These are phyloP conservation scores for Rhamphomyia laevipes DNA, from an alignment of 2,888 invertebrate species.

Conservation along the genomic window DNA sequence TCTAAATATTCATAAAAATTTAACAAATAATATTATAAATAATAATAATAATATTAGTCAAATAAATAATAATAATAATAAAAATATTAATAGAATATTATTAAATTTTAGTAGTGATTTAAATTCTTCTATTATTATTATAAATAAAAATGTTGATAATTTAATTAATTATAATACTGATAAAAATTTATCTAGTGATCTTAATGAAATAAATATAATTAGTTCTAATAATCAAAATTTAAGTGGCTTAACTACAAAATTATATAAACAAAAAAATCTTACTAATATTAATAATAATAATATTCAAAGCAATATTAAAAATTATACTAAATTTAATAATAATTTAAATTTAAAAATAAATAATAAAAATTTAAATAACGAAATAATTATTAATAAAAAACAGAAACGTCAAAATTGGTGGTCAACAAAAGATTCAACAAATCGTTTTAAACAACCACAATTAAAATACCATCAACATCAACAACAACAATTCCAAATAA, in stretches of 20 bases:
- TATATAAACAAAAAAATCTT: slow-evolving; percentile 14
- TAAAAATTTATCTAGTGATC: slow-evolving; percentile 13
- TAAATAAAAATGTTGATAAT: slow-evolving; percentile 18
- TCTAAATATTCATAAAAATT: slow-evolving; percentile 2
- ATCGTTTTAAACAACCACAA: not conserved
- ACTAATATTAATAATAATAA: slow-evolving; percentile 11
- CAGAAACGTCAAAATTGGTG: slow-evolving; percentile 17
- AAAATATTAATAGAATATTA: not conserved
- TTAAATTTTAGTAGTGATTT: slow-evolving; percentile 5
- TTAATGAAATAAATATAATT: slow-evolving; percentile 15
- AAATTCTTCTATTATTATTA: slow-evolving; percentile 1
- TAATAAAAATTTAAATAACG: not conserved
- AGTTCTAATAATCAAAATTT: slow-evolving; percentile 24
- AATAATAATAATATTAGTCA: slow-evolving; percentile 4
- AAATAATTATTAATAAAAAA: slow-evolving; percentile 3
- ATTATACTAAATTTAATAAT: slow-evolving; percentile 2
- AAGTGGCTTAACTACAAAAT: slow-evolving; percentile 23
- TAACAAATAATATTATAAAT: not conserved
- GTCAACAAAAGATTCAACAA: slow-evolving; percentile 9
- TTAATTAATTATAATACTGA: slow-evolving; percentile 14
- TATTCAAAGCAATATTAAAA: slow-evolving; percentile 12
- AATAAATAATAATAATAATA: slow-evolving; percentile 5
- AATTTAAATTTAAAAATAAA: not conserved
- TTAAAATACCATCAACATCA: not conserved
- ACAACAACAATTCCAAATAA: slow-evolving; percentile 1